Evolutionary conservation across 2,888 invertebrate species (phyloP).

Genomic region (Eustalomyia histrio): DNA sequence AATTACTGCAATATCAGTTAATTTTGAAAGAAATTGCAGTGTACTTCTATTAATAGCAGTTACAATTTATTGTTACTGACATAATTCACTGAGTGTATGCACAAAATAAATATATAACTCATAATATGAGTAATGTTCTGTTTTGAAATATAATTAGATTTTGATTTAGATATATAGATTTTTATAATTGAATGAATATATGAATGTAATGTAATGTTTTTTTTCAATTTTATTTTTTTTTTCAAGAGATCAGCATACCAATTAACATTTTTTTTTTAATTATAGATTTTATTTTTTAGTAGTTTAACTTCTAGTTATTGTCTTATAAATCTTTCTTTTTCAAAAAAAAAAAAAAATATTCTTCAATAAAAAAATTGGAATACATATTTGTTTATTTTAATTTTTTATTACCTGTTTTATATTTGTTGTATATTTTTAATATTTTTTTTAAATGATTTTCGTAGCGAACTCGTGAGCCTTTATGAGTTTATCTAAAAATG

Average conservation of each 20-base stretch:
- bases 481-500: too few relatives aligned
- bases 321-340: constrained; percentile 48
- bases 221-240: constrained; percentile 31
- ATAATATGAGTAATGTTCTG: not conserved
- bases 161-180: not conserved
- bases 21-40: too few relatives aligned
- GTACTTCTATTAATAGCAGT: too few relatives aligned
- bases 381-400: not conserved
- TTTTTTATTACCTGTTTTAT: constrained; percentile 2
- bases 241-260: constrained; percentile 54
- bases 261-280: constrained; percentile 42
- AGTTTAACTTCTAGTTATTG: constrained; percentile 63
- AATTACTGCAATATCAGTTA: too few relatives aligned
- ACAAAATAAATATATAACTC: too few relatives aligned
- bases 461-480: too few relatives aligned
- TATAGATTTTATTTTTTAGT: constrained; percentile 40
- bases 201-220: constrained; percentile 18
- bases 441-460: not conserved
- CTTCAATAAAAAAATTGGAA: not conserved
- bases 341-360: not conserved
- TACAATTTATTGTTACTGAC: too few relatives aligned
- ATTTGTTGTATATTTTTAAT: not conserved
- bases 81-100: too few relatives aligned
- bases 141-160: not conserved
- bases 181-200: too few relatives aligned